Evolutionary conservation across 2,888 invertebrate genomes (phyloP), one percentile per base, ranked within the genome.

Genomic region (Iphiclides podalirius): DNA sequence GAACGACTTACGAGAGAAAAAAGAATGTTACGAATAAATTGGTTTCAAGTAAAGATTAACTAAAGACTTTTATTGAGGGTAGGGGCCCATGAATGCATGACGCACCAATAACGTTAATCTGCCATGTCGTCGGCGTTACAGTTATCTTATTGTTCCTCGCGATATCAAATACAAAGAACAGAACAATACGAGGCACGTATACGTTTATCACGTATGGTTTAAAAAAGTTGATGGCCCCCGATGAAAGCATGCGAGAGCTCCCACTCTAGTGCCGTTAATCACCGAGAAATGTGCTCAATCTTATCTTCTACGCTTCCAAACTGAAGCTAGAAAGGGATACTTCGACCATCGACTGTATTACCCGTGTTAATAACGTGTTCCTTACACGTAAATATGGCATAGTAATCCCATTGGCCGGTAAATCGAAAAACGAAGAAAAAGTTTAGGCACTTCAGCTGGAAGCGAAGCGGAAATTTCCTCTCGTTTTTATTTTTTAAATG

Each of bases 171-270:
- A 41, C 37, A 47, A 47, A 41, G 36, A 16, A 42, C 13, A 13
- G 28, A 53, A 56, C 58, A 58, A 61, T 52, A 51, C 51, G 49
- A 48, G 48, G 37, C 49, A 48, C 49, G 40, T 34, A 49, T 34
- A 48, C 46, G 52, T 50, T 39, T 44, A 44, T 42, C 40, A 36
- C 49, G 26, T 52, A 59, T 57, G 60, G 57, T 61, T 58, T 61
- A 61, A 59, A 62, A 63, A 59, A 52, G 54, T 57, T 58, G 62
- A 40, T 44, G 28, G 17, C 12, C 36, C 26, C 52, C 54, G 60
- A 73, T 75, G 69, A 75, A 76, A 67, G 72, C 72, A 75, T 70
- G 62, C 66, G 57, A 63, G 64, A 70, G 64, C 69, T 72, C 70
- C 70, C 69, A 64, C 60, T 45, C 56, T 45, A 53, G 67, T 70